Conservation (phyloP, 2,797 vertebrate genomes). For the Menidia menidia region DNA sequence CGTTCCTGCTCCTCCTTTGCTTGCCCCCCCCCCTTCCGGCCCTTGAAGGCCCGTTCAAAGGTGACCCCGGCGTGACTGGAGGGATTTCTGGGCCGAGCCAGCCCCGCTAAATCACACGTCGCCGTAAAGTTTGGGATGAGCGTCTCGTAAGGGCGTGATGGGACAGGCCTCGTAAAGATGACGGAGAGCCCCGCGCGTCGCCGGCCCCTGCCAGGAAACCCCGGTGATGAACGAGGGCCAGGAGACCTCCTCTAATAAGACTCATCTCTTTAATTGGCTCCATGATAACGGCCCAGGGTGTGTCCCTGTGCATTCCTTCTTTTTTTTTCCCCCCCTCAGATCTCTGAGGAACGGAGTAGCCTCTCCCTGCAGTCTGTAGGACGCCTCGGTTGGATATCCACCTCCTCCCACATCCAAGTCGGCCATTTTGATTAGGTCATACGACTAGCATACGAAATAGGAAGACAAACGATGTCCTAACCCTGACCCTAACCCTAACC, state of each 20-base stretch:
- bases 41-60: constrained; percentile 67
- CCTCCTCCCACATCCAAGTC: too few species aligned
- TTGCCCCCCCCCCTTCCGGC: too few species aligned
- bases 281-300: constrained; percentile 60
- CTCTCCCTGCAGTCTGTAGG: too few species aligned
- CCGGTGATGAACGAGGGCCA: constrained; percentile 75
- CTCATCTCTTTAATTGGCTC: constrained; percentile 84
- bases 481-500: too few species aligned
- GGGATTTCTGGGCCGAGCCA: constrained; percentile 54
- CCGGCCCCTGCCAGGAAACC: constrained; percentile 75
- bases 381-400: too few species aligned
- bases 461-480: too few species aligned
- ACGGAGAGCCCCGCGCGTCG: constrained; percentile 65
- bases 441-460: too few species aligned
- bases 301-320: background rate
- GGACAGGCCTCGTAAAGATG: constrained; percentile 81
- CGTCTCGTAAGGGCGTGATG: constrained; percentile 80
- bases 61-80: constrained; percentile 71
- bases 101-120: constrained; percentile 74
- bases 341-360: too few species aligned
- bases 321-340: background rate
- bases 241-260: constrained; percentile 80
- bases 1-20: constrained; percentile 23
- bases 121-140: constrained; percentile 79
- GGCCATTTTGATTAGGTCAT: too few species aligned